phyloP scores from a whole-genome alignment of 2,797 vertebrate genomes.

The Buceros bicornis region DNA sequence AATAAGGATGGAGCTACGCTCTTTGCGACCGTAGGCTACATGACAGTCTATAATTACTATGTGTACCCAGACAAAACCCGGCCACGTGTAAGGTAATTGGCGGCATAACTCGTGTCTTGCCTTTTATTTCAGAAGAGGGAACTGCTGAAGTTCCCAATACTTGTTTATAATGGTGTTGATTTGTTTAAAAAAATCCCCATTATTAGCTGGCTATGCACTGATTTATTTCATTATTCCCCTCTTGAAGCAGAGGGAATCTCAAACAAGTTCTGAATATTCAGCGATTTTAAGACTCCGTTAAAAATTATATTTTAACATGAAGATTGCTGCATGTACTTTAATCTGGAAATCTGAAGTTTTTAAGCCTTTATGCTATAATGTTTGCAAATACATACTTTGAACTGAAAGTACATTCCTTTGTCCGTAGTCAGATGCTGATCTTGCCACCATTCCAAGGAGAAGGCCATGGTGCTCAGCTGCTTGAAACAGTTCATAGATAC shows the following conservation, averaged over 20 bases:
- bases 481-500: conserved; percentile 96
- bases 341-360: conserved; percentile 8
- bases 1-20: conserved; percentile 99
- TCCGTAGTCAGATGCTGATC: conserved; percentile 94
- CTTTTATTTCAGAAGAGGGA: conserved; percentile 89
- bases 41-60: conserved; percentile 99
- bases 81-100: conserved; percentile 99
- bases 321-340: background rate
- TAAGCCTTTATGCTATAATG: background rate
- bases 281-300: conserved; percentile 16
- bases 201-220: conserved; percentile 75
- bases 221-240: conserved; percentile 79
- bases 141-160: conserved; percentile 86
- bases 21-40: conserved; percentile 99
- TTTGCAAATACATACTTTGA: conserved; percentile 18
- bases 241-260: conserved; percentile 65
- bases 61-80: conserved; percentile 99
- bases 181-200: conserved; percentile 79
- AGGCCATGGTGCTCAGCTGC: conserved; percentile 95
- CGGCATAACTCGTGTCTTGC: conserved; percentile 94
- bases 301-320: background rate
- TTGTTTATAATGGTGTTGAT: conserved; percentile 84
- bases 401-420: conserved; percentile 63
- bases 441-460: conserved; percentile 97
- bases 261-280: conserved; percentile 62